phyloP scores from a whole-genome alignment of 2,797 vertebrate genomes.

The Champsocephalus gunnari region DNA sequence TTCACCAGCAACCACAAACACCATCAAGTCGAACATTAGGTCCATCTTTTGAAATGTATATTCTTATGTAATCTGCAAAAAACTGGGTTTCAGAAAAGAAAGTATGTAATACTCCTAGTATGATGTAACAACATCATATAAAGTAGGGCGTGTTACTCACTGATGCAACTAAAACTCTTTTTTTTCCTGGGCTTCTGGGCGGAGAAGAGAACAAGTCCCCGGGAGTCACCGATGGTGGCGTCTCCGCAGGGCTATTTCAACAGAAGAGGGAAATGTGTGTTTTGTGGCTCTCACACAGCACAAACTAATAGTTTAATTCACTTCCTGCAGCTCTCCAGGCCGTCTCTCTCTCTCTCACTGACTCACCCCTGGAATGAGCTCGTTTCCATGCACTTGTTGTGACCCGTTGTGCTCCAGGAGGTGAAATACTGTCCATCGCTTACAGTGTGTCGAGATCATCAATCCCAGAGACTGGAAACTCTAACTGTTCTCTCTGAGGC shows the following conservation, averaged over 20 bases:
- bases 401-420: conserved; percentile 62
- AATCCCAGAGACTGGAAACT: conserved; percentile 49
- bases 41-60: conserved; percentile 52
- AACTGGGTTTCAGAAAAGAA: conserved; percentile 50
- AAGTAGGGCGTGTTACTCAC: conserved; percentile 72
- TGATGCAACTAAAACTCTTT: conserved; percentile 68
- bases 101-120: conserved; percentile 68
- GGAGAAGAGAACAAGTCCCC: conserved; percentile 44
- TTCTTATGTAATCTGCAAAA: conserved; percentile 62
- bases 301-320: conserved; percentile 74
- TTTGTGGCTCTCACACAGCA: conserved; percentile 61
- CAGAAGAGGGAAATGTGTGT: conserved; percentile 65
- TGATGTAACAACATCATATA: conserved; percentile 78
- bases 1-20: conserved; percentile 32
- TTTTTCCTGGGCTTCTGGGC: conserved; percentile 64
- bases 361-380: conserved; percentile 65
- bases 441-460: conserved; percentile 64
- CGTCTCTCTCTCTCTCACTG: conserved; percentile 53
- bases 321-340: conserved; percentile 62
- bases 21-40: conserved; percentile 44
- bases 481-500: conserved; percentile 1
- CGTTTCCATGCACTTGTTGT: conserved; percentile 56
- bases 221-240: conserved; percentile 61
- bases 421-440: conserved; percentile 52
- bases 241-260: conserved; percentile 68